Conservation (phyloP, 2,888 invertebrate genomes). For the Ceramica pisi region DNA sequence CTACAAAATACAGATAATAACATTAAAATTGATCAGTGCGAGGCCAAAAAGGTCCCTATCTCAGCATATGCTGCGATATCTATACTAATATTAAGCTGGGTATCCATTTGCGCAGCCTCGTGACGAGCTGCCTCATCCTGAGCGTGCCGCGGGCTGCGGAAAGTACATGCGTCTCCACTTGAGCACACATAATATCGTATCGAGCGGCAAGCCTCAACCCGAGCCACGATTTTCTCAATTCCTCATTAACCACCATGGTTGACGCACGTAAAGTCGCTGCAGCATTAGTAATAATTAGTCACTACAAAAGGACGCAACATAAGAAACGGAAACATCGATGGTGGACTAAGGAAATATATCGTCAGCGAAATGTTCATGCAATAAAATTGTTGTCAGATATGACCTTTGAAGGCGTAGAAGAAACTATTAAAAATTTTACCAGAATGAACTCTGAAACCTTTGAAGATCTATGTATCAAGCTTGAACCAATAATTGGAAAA, state of each 20-base stretch:
- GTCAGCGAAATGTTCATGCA: constrained; percentile 45
- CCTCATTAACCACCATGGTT: constrained; percentile 7
- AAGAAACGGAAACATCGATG: constrained; percentile 54
- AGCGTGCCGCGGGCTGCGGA: constrained; percentile 44
- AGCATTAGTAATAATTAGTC: constrained; percentile 4
- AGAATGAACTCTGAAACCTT: constrained; percentile 17
- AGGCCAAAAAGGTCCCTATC: too few species aligned
- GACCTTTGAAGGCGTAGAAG: constrained; percentile 20
- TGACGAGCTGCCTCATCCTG: constrained; percentile 41
- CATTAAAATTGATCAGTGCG: too few species aligned
- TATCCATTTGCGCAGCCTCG: constrained; percentile 15
- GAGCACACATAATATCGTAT: constrained; percentile 31
- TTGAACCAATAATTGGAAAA: constrained; percentile 20
- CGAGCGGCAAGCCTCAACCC: constrained; percentile 26
- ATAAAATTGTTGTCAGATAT: constrained; percentile 46
- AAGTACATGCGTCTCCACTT: constrained; percentile 43
- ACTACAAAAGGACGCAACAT: constrained; percentile 9
- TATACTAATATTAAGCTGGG: background rate
- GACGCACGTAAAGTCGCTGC: constrained; percentile 9
- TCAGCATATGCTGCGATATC: too few species aligned
- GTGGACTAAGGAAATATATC: constrained; percentile 46
- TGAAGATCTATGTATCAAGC: constrained; percentile 10
- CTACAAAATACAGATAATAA: too few species aligned
- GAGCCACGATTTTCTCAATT: constrained; percentile 12
- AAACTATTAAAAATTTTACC: constrained; percentile 14